Evolutionary conservation across 1,140 invertebrate genomes (phyloP), one percentile per base, ranked within the genome.

Genomic region (Nasonia vitripennis): DNA sequence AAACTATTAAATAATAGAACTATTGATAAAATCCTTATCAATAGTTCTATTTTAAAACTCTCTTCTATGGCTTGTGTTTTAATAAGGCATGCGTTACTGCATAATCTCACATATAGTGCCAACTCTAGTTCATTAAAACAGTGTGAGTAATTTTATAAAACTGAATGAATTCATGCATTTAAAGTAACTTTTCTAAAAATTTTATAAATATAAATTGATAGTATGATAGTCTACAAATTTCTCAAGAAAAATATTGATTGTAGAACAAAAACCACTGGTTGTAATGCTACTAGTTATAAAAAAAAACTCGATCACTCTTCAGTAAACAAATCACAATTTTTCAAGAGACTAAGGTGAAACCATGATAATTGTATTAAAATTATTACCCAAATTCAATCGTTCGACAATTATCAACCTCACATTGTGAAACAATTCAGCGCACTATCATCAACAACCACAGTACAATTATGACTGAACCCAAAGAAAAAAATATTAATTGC

Each of bases 21-120:
- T n/a, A n/a, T n/a, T n/a, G n/a, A n/a, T n/a, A n/a, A 45, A 45
- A 27, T 27, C 27, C 31, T 67, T 31, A 77, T 67, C 20, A 20
- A 37, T 45, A 45, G 20, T 41, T 83, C 81, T 83, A 83, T 83
- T 77, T 75, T 83, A 83, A 83, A 83, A 77, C 55, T 17, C 2
- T 48, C n/a, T 7, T 62, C 51, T 67, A 77, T 77, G 51, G 37
- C 34, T 83, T 83, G 74, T 75, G 70, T 83, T 83, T 77, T 68
- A 83, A 41, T 62, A 67, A 75, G 51, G 51, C 34, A 10, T 77
- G 12, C 45, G 12, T 45, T 67, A 83, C 73, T 83, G 68, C 75
- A 83, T 2, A 67, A 17, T 37, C 2, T 48, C 31, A 7, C 17
- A 48, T 71, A 83, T 83, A 77, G 51, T 77, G 51, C n/a, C 71